phyloP scores from a whole-genome alignment of 2,888 invertebrate genomes.

The Pseudococcus jackbeardsleyi region DNA sequence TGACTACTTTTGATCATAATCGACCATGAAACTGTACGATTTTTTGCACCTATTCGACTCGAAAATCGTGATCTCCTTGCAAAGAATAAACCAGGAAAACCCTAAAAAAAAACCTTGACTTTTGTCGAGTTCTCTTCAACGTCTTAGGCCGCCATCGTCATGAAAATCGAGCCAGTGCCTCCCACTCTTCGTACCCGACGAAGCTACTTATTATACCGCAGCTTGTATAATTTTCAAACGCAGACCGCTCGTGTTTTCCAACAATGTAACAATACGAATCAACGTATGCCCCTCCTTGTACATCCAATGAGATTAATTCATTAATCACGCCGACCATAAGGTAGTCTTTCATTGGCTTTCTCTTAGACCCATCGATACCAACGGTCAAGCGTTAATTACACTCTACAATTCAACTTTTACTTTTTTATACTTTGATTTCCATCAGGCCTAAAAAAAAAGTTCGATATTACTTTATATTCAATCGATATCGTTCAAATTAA shows the following conservation, averaged over 20 bases:
- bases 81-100: no score
- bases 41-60: no score
- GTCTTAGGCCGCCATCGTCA: not conserved
- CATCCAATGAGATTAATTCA: slow-evolving; percentile 22
- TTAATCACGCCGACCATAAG: not conserved
- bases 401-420: not conserved
- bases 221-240: not conserved
- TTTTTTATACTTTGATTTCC: not conserved
- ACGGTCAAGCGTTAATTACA: not conserved
- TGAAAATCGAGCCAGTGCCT: not conserved
- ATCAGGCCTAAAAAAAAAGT: not conserved
- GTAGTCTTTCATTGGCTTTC: slow-evolving; percentile 10
- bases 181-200: not conserved
- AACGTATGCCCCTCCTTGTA: slow-evolving; percentile 2
- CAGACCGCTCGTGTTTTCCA: not conserved
- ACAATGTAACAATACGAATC: slow-evolving; percentile 19
- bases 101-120: no score
- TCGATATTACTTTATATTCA: not conserved
- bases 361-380: not conserved
- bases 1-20: no score
- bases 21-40: no score
- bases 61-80: no score
- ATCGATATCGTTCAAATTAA: not conserved
- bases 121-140: no score
- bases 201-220: not conserved